Conservation (phyloP, 1,140 invertebrate species). For the Hylaeus anthracinus region DNA sequence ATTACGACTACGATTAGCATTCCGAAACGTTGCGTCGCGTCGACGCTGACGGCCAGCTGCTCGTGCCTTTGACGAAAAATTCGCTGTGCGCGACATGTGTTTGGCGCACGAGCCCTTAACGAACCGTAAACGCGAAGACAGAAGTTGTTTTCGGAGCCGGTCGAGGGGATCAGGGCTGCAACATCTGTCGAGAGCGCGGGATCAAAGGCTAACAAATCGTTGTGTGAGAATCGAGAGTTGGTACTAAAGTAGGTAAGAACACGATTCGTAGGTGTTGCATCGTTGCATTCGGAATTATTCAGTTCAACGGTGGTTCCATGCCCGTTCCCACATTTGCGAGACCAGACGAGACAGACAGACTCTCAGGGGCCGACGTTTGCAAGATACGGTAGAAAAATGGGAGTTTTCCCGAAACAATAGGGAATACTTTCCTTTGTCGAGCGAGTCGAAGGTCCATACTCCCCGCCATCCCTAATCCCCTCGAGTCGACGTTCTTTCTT, state of each 20-base stretch:
- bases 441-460: slow-evolving; percentile 19
- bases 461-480: no score
- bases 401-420: slow-evolving; percentile 50
- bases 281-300: slow-evolving; percentile 32
- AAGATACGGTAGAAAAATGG: slow-evolving; percentile 43
- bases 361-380: background rate
- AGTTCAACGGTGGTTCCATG: background rate
- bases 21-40: slow-evolving; percentile 1
- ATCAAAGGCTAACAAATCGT: background rate
- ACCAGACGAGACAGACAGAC: no score
- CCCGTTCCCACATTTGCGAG: no score
- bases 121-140: slow-evolving; percentile 37
- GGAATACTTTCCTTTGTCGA: slow-evolving; percentile 35
- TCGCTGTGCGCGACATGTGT: slow-evolving; percentile 47
- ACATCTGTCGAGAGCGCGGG: slow-evolving; percentile 59
- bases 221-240: no score
- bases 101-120: slow-evolving; percentile 36
- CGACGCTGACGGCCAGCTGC: no score
- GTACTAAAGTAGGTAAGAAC: background rate
- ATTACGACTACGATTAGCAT: slow-evolving; percentile 12
- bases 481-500: no score
- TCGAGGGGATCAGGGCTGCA: slow-evolving; percentile 12
- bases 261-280: slow-evolving; percentile 2
- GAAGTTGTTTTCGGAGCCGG: slow-evolving; percentile 33
- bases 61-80: slow-evolving; percentile 12